Percentiles rank a stretch among this genome's conserved stretches.
These are phyloP conservation scores for Pristionchus pacificus DNA, from an alignment of 1,140 invertebrate species.

Conservation along the genomic window DNA sequence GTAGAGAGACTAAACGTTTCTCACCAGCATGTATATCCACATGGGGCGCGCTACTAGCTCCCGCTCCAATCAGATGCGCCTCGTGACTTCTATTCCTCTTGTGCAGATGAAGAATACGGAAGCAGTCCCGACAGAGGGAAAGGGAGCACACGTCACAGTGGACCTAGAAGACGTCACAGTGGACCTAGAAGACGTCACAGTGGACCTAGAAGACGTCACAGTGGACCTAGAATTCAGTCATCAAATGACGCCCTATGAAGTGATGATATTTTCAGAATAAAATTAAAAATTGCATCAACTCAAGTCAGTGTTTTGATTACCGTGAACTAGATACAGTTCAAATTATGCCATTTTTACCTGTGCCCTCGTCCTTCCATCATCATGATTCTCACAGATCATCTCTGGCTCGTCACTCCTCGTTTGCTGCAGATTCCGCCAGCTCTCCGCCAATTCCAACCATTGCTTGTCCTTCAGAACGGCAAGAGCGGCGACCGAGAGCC, in stretches of 20 bases:
- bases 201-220: conserved; percentile 74
- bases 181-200: conserved; percentile 73
- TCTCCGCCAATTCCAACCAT: conserved; percentile 65
- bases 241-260: too few relatives aligned
- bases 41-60: conserved; percentile 28
- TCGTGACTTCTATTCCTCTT: conserved; percentile 67
- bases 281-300: too few relatives aligned
- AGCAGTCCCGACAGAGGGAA: conserved; percentile 79
- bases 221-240: conserved; percentile 64
- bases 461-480: conserved; percentile 66
- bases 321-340: not conserved
- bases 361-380: conserved; percentile 87
- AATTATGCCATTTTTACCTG: conserved; percentile 60
- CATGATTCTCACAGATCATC: conserved; percentile 85
- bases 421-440: conserved; percentile 66
- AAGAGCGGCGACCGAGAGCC: conserved; percentile 85
- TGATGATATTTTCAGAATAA: too few relatives aligned
- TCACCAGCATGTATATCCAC: conserved; percentile 56
- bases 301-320: too few relatives aligned
- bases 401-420: conserved; percentile 39
- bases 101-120: conserved; percentile 86
- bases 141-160: conserved; percentile 82
- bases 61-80: conserved; percentile 40
- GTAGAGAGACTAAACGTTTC: too few relatives aligned
- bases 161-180: conserved; percentile 72